Evolutionary conservation across 2,113 vertebrate genomes (phyloP).

Genomic region (Blennius ocellaris): DNA sequence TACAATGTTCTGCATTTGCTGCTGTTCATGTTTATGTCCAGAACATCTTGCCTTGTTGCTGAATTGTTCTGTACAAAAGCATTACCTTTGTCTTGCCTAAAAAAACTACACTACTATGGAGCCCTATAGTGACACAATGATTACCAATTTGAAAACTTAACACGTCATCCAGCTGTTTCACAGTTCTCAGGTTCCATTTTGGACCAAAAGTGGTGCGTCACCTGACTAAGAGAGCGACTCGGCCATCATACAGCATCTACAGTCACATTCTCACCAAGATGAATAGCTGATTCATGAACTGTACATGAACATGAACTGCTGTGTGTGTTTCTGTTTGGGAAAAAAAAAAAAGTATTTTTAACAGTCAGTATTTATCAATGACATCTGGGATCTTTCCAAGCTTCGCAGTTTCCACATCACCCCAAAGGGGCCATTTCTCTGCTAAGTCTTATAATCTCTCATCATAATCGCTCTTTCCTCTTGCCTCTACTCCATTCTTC

Average conservation of each 20-base stretch:
- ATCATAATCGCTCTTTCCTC: constrained; percentile 1
- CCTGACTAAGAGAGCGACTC: neutral
- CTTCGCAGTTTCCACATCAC: neutral
- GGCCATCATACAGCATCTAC: neutral
- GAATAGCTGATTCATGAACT: neutral
- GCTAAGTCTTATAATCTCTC: constrained; percentile 3
- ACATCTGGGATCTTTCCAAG: constrained; percentile 1
- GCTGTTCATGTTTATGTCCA: no score
- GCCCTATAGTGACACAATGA: no score
- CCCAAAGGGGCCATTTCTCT: neutral
- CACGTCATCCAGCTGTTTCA: neutral
- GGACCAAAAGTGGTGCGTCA: neutral
- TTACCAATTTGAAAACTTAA: neutral
- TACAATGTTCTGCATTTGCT: no score
- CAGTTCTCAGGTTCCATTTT: neutral
- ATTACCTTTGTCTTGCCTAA: no score
- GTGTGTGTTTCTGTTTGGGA: neutral
- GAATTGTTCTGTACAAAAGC: no score
- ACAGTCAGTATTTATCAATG: neutral
- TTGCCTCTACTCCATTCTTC: neutral
- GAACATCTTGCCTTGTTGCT: no score
- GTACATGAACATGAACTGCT: neutral
- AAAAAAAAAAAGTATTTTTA: neutral
- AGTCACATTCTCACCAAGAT: neutral
- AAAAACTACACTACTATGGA: no score